Percentiles rank a stretch among this genome's conserved stretches.
phyloP scores from a whole-genome alignment of 1,140 invertebrate species.

The Hycleus cichorii region DNA sequence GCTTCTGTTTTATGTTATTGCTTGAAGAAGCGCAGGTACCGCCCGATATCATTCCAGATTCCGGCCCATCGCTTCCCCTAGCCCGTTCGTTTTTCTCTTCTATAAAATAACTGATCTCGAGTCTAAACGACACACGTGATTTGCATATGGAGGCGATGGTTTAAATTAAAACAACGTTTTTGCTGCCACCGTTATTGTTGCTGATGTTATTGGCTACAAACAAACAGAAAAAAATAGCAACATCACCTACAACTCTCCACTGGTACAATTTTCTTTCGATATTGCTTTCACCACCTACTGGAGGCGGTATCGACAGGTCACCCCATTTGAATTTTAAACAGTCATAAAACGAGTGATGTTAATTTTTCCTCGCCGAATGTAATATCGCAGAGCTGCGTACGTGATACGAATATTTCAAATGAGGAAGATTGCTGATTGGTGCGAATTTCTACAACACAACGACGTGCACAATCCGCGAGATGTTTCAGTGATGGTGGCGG shows the following conservation, averaged over 20 bases:
- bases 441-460: conserved; percentile 11
- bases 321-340: conserved; percentile 39
- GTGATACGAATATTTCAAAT: conserved; percentile 27
- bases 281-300: conserved; percentile 32
- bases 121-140: conserved; percentile 36
- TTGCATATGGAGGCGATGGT: conserved; percentile 33
- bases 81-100: conserved; percentile 12
- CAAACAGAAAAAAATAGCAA: background rate
- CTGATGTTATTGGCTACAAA: too few relatives aligned
- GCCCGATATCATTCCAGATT: conserved; percentile 8
- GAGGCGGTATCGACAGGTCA: conserved; percentile 24
- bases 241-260: conserved; percentile 12
- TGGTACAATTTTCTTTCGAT: conserved; percentile 7
- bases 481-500: background rate
- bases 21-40: conserved; percentile 12
- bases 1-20: conserved; percentile 37
- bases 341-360: conserved; percentile 40
- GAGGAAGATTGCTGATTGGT: conserved; percentile 21
- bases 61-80: conserved; percentile 21
- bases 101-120: conserved; percentile 36
- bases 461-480: conserved; percentile 13
- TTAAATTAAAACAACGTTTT: conserved; percentile 26
- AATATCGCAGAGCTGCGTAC: conserved; percentile 33
- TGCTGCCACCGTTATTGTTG: too few relatives aligned
- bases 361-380: conserved; percentile 39